These are phyloP conservation scores for Aphaenogaster ashmeadi DNA, from an alignment of 1,140 invertebrate genomes.

Conservation along the genomic window DNA sequence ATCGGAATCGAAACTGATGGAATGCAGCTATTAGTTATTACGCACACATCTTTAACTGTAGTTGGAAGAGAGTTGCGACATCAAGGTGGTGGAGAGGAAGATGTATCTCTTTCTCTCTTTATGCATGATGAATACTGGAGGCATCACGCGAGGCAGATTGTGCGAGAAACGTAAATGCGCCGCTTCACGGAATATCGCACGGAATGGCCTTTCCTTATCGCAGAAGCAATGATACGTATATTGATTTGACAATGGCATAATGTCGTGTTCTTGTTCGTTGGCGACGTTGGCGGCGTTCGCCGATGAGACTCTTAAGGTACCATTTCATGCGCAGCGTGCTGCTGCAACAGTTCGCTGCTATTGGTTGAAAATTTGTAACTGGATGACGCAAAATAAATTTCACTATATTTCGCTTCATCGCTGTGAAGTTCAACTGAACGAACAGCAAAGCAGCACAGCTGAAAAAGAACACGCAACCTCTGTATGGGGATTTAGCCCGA, in stretches of 20 bases:
- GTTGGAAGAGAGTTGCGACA: background rate
- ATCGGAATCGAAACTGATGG: slow-evolving; percentile 1
- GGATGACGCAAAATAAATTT: too few species aligned
- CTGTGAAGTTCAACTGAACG: too few species aligned
- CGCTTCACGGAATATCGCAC: background rate
- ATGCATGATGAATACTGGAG: background rate
- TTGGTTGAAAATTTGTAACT: too few species aligned
- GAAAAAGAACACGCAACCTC: too few species aligned
- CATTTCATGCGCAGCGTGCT: too few species aligned
- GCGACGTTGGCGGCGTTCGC: background rate
- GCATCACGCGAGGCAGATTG: slow-evolving; percentile 31
- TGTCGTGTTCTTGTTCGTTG: background rate
- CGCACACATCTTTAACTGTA: slow-evolving; percentile 3
- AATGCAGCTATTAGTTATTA: slow-evolving; percentile 5
- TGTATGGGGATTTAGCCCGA: too few species aligned
- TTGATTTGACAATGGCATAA: slow-evolving; percentile 36
- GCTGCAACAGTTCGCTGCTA: too few species aligned
- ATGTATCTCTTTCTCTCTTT: background rate
- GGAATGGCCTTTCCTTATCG: background rate
- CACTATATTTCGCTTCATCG: too few species aligned
- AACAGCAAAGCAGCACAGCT: too few species aligned
- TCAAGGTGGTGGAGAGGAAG: background rate
- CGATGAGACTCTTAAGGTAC: background rate
- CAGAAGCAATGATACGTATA: background rate
- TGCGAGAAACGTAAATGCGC: background rate